Percentiles rank a stretch among this genome's conserved stretches.
Evolutionary conservation across 2,113 vertebrate species (phyloP).

Genomic region (Thamnophis sirtalis): DNA sequence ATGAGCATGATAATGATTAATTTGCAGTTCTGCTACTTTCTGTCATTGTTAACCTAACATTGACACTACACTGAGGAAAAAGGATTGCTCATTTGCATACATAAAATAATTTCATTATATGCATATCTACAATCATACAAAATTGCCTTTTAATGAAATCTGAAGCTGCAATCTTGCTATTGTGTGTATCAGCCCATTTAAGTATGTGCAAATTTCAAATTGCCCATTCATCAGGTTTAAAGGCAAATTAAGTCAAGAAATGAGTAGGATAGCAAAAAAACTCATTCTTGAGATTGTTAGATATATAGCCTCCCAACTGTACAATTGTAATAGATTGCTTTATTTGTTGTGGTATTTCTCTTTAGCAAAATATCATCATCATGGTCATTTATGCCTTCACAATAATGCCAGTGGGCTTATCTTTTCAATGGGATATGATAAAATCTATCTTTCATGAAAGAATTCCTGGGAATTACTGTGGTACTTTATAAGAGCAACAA

Average conservation of each 20-base stretch:
- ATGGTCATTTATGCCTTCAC: neutral
- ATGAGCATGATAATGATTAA: neutral
- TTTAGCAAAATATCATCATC: neutral
- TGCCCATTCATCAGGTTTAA: constrained; percentile 13
- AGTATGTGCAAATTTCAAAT: constrained; percentile 16
- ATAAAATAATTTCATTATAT: constrained; percentile 25
- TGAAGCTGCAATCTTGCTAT: neutral
- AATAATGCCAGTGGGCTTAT: neutral
- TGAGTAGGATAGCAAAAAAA: neutral
- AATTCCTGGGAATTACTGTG: neutral
- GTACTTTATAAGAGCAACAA: constrained; percentile 33
- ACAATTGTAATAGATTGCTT: neutral
- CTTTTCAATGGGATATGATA: neutral
- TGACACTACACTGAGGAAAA: neutral
- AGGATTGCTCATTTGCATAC: constrained; percentile 4
- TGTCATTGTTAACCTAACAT: neutral
- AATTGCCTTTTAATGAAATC: constrained; percentile 22
- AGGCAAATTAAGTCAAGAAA: neutral
- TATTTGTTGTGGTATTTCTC: neutral
- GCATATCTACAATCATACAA: constrained; percentile 17
- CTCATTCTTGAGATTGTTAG: neutral
- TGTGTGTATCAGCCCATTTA: neutral
- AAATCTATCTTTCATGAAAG: neutral
- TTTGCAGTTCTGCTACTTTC: neutral
- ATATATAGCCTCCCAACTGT: neutral